phyloP scores from a whole-genome alignment of 1,140 invertebrate genomes.

The Cotesia glomerata region DNA sequence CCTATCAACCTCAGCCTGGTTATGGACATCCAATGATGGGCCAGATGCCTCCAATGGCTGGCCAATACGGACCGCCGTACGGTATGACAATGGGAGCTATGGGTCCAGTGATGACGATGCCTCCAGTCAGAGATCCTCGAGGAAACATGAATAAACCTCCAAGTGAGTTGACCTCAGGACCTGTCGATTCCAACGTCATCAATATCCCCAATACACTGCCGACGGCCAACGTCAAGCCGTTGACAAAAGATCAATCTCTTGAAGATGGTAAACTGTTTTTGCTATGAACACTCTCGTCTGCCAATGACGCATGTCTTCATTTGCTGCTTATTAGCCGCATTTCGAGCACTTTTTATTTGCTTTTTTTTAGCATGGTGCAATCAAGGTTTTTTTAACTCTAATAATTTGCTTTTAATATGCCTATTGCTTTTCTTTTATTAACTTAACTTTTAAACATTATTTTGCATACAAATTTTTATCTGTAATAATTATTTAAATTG shows the following conservation, averaged over 20 bases:
- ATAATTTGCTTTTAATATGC: slow-evolving; percentile 7
- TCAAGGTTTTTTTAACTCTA: slow-evolving; percentile 21
- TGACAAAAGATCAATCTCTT: slow-evolving; percentile 73
- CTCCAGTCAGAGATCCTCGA: slow-evolving; percentile 56
- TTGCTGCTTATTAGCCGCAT: slow-evolving; percentile 34
- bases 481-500: too few species aligned
- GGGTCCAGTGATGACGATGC: slow-evolving; percentile 68
- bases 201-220: slow-evolving; percentile 55
- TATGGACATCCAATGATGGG: slow-evolving; percentile 66
- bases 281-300: slow-evolving; percentile 50
- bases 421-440: slow-evolving; percentile 1
- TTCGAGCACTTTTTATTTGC: slow-evolving; percentile 36
- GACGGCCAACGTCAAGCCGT: slow-evolving; percentile 62
- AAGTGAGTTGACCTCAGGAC: slow-evolving; percentile 76
- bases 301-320: slow-evolving; percentile 36
- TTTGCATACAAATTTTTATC: too few species aligned
- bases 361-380: slow-evolving; percentile 3
- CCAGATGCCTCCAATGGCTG: slow-evolving; percentile 63
- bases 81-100: slow-evolving; percentile 67
- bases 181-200: slow-evolving; percentile 62
- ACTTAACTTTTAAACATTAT: neutral
- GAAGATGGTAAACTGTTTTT: slow-evolving; percentile 67
- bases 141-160: slow-evolving; percentile 70
- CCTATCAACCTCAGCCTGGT: slow-evolving; percentile 61
- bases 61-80: slow-evolving; percentile 60